These are phyloP conservation scores for Amorpha juglandis DNA, from an alignment of 2,888 invertebrate genomes.

Conservation along the genomic window DNA sequence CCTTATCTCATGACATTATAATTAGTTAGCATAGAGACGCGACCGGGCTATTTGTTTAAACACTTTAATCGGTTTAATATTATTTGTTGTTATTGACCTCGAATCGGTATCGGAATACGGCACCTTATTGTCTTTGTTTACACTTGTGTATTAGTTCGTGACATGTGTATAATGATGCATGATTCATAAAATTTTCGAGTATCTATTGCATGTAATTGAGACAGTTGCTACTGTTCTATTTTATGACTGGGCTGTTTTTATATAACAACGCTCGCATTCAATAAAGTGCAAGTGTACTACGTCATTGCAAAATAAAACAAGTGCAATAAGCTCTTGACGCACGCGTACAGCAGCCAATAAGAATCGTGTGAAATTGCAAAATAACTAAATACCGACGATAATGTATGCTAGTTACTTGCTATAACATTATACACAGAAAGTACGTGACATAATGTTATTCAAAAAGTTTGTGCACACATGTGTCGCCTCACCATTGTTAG, in stretches of 20 bases:
- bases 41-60: slow-evolving; percentile 29
- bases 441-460: slow-evolving; percentile 2
- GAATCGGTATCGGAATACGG: slow-evolving; percentile 27
- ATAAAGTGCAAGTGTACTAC: slow-evolving; percentile 8
- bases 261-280: background rate
- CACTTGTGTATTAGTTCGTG: slow-evolving; percentile 2
- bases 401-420: background rate
- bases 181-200: slow-evolving; percentile 10
- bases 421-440: background rate
- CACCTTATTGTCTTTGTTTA: slow-evolving; percentile 23
- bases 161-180: slow-evolving; percentile 13
- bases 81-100: slow-evolving; percentile 40
- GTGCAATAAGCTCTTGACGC: slow-evolving; percentile 4
- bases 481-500: background rate
- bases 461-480: background rate
- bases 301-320: slow-evolving; percentile 5
- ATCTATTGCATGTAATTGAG: background rate
- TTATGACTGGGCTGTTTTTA: background rate
- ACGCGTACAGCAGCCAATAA: background rate
- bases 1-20: slow-evolving; percentile 10
- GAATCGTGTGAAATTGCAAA: slow-evolving; percentile 22
- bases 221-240: background rate
- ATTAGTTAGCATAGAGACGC: slow-evolving; percentile 14
- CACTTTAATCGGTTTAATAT: slow-evolving; percentile 31
- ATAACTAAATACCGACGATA: slow-evolving; percentile 19